A percentile compares a stretch with the other conserved stretches of the same genome.
Evolutionary conservation across 2,888 invertebrate genomes (phyloP).

Genomic region (Caprella mutica): DNA sequence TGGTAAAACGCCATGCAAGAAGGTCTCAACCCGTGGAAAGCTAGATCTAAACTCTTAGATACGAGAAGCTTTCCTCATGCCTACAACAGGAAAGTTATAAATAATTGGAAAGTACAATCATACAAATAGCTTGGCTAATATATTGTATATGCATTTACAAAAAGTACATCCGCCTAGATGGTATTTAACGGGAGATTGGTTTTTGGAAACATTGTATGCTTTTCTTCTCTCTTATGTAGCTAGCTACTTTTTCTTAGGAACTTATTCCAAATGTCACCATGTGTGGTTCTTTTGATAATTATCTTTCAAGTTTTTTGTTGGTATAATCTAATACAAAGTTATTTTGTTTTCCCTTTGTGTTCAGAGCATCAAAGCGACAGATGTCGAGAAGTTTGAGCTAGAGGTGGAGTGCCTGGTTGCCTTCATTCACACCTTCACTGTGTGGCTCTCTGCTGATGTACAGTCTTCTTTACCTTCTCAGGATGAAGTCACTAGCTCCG

Average conservation of each 20-base stretch:
- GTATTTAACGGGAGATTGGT: too few species aligned
- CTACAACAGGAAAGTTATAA: background rate
- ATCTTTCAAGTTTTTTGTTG: background rate
- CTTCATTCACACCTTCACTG: background rate
- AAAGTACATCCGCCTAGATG: too few species aligned
- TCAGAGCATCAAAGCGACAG: constrained; percentile 15
- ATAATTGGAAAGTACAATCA: too few species aligned
- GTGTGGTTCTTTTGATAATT: background rate
- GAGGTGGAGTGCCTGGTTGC: constrained; percentile 12
- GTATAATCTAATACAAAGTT: background rate
- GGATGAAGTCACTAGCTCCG: background rate
- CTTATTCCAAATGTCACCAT: background rate
- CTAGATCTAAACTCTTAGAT: too few species aligned
- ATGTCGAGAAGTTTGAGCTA: constrained; percentile 12
- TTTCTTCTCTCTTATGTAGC: too few species aligned
- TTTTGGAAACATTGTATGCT: too few species aligned
- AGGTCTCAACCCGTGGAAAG: too few species aligned
- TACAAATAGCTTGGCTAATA: too few species aligned
- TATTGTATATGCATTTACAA: too few species aligned
- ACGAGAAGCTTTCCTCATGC: too few species aligned
- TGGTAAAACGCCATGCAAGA: too few species aligned
- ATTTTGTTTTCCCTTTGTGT: background rate
- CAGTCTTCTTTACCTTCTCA: background rate
- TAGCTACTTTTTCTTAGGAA: too few species aligned
- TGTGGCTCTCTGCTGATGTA: background rate